Percentiles rank a stretch among this genome's conserved stretches.
Conservation (phyloP, 2,113 vertebrate species). For the Nymphicus hollandicus region DNA sequence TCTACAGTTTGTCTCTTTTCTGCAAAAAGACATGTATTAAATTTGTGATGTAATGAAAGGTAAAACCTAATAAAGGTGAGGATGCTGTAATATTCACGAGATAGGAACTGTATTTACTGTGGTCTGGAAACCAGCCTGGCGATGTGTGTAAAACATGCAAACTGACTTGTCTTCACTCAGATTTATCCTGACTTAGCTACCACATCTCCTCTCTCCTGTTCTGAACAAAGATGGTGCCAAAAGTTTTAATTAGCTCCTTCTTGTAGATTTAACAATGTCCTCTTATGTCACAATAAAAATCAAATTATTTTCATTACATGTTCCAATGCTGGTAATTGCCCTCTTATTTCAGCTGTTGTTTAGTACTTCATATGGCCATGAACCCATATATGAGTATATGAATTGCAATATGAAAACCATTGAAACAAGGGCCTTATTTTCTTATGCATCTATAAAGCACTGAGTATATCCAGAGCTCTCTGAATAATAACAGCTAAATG, state of each 20-base stretch:
- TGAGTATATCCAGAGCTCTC: neutral
- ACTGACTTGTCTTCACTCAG: neutral
- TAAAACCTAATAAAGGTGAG: neutral
- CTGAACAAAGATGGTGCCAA: neutral
- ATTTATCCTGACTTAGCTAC: neutral
- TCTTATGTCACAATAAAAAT: neutral
- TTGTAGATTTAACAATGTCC: neutral
- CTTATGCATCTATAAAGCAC: conserved; percentile 1
- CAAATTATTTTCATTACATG: neutral
- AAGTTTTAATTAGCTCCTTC: neutral
- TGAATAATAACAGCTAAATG: conserved; percentile 26
- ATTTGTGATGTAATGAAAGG: neutral
- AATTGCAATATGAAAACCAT: neutral
- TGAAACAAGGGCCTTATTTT: conserved; percentile 1
- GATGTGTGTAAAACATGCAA: neutral
- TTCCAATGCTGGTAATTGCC: neutral
- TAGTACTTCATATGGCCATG: neutral
- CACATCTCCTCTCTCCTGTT: neutral
- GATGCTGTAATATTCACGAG: neutral
- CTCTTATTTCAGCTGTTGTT: neutral
- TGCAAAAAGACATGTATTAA: neutral
- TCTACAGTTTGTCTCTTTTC: neutral
- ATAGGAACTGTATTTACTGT: neutral
- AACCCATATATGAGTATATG: neutral
- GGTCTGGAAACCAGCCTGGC: neutral